Conservation (phyloP, 2,888 invertebrate species). For the Chromoteleia sp. region DNA sequence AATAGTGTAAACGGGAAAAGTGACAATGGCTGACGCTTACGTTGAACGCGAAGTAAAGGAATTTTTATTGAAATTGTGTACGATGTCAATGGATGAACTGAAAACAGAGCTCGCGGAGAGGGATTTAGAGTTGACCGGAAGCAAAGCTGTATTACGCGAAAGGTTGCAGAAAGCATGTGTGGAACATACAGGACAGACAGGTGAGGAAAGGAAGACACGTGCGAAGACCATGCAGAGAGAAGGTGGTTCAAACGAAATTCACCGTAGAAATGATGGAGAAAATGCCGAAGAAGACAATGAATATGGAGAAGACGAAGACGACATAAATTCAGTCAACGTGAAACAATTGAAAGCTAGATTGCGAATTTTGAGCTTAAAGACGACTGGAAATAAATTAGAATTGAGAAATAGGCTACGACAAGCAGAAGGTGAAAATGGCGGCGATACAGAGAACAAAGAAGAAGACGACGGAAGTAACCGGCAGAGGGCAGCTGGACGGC, state of each 20-base stretch:
- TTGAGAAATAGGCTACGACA: conserved; percentile 27
- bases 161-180: conserved; percentile 18
- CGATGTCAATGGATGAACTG: conserved; percentile 23
- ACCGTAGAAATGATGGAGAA: too few species aligned
- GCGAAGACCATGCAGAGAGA: conserved; percentile 1
- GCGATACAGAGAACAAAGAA: conserved; percentile 8
- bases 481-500: background rate
- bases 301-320: conserved; percentile 7
- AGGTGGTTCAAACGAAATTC: conserved; percentile 1
- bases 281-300: too few species aligned
- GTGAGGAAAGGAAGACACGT: background rate
- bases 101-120: conserved; percentile 37
- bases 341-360: conserved; percentile 22
- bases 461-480: background rate
- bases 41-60: background rate
- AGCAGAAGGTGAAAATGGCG: background rate
- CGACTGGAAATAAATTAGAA: conserved; percentile 41
- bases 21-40: background rate
- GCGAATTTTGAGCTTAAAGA: conserved; percentile 22
- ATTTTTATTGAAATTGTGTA: conserved; percentile 1
- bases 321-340: conserved; percentile 20
- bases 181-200: background rate
- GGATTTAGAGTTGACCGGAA: conserved; percentile 9
- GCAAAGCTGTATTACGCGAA: conserved; percentile 23
- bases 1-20: background rate